These are phyloP conservation scores for Galerucella nymphaeae DNA, from an alignment of 2,888 invertebrate species.

Conservation along the genomic window DNA sequence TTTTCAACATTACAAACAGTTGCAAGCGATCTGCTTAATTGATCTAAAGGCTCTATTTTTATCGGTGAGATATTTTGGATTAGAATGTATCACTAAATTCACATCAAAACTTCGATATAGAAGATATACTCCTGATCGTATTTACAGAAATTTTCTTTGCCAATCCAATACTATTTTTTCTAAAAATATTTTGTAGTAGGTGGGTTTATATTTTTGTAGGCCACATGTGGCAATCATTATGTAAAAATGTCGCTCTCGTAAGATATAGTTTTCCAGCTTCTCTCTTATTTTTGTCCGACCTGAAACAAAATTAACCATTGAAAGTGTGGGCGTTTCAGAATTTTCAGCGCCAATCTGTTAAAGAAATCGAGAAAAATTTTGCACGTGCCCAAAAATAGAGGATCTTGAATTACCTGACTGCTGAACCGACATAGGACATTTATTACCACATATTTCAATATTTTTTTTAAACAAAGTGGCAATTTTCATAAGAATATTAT, in stretches of 20 bases:
- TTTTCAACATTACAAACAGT: too few species aligned
- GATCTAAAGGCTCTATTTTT: too few species aligned
- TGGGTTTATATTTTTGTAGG: neutral
- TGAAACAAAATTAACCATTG: slow-evolving; percentile 27
- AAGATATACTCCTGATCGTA: neutral
- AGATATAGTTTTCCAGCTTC: slow-evolving; percentile 21
- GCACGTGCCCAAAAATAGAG: slow-evolving; percentile 34
- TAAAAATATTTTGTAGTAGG: neutral
- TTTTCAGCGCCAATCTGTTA: slow-evolving; percentile 31
- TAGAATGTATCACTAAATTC: too few species aligned
- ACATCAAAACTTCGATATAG: neutral
- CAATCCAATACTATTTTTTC: neutral
- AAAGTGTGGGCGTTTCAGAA: slow-evolving; percentile 30
- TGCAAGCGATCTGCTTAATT: too few species aligned
- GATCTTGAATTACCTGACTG: slow-evolving; percentile 34
- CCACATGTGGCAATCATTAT: slow-evolving; percentile 20
- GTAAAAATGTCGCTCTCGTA: slow-evolving; percentile 24
- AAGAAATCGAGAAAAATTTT: slow-evolving; percentile 25
- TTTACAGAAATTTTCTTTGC: neutral
- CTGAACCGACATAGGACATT: neutral
- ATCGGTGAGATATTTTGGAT: too few species aligned
- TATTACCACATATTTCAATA: neutral
- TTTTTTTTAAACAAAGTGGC: neutral
- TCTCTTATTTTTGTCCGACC: slow-evolving; percentile 20
- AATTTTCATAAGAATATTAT: neutral